Evolutionary conservation across 1,140 invertebrate species (phyloP), one percentile per base, ranked within the genome.

Genomic region (Armadillidium nasatum): DNA sequence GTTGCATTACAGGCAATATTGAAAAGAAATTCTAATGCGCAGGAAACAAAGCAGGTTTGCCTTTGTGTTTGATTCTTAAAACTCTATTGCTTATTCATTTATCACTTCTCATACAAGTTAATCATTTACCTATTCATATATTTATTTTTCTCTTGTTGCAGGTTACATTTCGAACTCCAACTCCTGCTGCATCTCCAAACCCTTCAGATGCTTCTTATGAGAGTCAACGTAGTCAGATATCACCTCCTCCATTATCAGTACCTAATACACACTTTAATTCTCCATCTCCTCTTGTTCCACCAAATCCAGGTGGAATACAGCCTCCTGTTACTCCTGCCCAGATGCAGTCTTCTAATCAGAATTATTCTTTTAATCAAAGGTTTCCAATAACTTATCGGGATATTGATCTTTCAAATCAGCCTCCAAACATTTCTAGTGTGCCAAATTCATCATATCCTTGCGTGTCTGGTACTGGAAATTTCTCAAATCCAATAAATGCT

Each of bases 1-100:
- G 88, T 91, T 73, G 91, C 90, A 0, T 89, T 94, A 86, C 91
- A 93, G 82, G 91, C 91, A 76, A 90, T 91, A 81, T 88, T 91
- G 85, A 85, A 87, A 77, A 89, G 88, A 19, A 78, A 78, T 69
- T 80, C 75, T 21, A 76, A 71, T 22, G 50, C 75, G 74, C 77
- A 78, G 44, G 81, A 82, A 76, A 74, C 72, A 7, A 78, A 81
- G 68, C 81, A 82, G 72, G 75, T 79, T 45, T 33, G 50, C 19
- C 50, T 22, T 11, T 22, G 22, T 23, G 50, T 15, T 21, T 73
- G 7, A 33, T 33, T 33, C 33, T 33, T 33, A 33, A 33, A 1
- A 33, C 6, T 1, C 1, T 6, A 33, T 33, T n/a, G n/a, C n/a
- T 33, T 33, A 33, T 33, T 33, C 6, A 33, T 33, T 33, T 33